These are phyloP conservation scores for Nysson spinosus DNA, from an alignment of 2,888 invertebrate species.

Conservation along the genomic window DNA sequence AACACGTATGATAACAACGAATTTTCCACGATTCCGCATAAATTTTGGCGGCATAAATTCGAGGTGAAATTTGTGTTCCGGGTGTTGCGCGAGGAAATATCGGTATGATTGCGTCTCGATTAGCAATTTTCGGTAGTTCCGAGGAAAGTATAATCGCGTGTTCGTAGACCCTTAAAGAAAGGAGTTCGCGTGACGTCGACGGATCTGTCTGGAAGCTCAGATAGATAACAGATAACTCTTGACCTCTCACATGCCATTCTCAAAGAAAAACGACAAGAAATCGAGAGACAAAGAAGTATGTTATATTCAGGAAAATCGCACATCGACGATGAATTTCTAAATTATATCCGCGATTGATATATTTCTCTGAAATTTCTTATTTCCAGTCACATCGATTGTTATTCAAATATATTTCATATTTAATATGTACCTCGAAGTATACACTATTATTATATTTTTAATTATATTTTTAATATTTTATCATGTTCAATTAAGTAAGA, in stretches of 20 bases:
- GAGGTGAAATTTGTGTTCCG: conserved; percentile 6
- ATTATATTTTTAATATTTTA: too few species aligned
- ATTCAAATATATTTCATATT: too few species aligned
- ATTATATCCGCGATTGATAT: too few species aligned
- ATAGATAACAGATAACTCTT: conserved; percentile 49
- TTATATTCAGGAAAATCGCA: conserved; percentile 30
- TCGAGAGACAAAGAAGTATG: conserved; percentile 3
- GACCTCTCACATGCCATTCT: conserved; percentile 27
- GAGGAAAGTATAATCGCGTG: conserved; percentile 38
- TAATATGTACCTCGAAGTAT: too few species aligned
- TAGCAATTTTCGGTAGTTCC: conserved; percentile 36
- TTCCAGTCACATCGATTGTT: too few species aligned
- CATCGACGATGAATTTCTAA: conserved; percentile 15
- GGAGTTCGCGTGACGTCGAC: conserved; percentile 60
- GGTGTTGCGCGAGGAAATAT: not conserved
- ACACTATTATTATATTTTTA: too few species aligned
- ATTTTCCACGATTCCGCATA: too few species aligned
- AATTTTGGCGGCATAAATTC: not conserved
- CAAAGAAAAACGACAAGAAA: too few species aligned
- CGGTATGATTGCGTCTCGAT: conserved; percentile 5
- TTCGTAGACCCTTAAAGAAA: conserved; percentile 16
- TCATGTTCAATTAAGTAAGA: too few species aligned
- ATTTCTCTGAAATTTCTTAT: conserved; percentile 30
- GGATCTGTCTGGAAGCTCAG: conserved; percentile 55
- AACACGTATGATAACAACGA: too few species aligned